These are phyloP conservation scores for Cranoglanis bouderius DNA, from an alignment of 2,113 vertebrate genomes.

Conservation along the genomic window DNA sequence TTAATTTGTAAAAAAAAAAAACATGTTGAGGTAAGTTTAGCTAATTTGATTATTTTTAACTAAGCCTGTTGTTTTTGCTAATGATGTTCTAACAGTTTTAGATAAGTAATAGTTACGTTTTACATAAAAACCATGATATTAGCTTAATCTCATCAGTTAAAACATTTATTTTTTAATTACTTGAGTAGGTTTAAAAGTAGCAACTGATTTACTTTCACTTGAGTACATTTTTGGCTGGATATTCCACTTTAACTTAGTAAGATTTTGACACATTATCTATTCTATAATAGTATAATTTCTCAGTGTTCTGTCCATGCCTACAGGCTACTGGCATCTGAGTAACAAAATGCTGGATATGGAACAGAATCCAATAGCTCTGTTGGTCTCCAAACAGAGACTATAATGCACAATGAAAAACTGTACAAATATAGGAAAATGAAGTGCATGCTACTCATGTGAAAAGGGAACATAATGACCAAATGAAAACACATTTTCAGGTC, in stretches of 20 bases:
- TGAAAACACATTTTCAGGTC: not conserved
- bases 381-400: not conserved
- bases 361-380: not conserved
- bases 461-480: not conserved
- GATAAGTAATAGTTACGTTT: not conserved
- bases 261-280: not conserved
- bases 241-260: not conserved
- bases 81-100: not conserved
- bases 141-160: not conserved
- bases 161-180: not conserved
- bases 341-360: not conserved
- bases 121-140: not conserved
- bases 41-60: not conserved
- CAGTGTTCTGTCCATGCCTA: not conserved
- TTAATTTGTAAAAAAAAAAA: not conserved
- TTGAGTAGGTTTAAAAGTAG: not conserved
- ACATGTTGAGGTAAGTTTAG: not conserved
- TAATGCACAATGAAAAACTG: constrained; percentile 1
- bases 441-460: not conserved
- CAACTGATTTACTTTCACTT: not conserved
- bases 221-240: not conserved
- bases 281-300: not conserved
- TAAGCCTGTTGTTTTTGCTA: not conserved
- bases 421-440: not conserved
- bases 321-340: not conserved